phyloP scores from a whole-genome alignment of 2,797 vertebrate genomes.

The Lates japonicus region DNA sequence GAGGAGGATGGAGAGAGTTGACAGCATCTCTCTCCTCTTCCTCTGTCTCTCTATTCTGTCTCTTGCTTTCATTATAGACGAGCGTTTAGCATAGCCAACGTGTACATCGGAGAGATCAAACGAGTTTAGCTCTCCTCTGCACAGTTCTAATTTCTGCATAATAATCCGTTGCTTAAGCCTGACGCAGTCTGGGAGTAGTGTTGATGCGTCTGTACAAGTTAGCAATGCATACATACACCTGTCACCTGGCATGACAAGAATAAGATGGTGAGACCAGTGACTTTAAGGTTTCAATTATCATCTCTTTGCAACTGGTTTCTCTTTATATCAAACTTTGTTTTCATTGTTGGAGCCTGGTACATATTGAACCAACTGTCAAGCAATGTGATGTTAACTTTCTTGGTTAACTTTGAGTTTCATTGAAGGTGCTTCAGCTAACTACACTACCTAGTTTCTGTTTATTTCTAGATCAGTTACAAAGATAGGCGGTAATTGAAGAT shows the following conservation, averaged over 20 bases:
- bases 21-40: slow-evolving; percentile 74
- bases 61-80: slow-evolving; percentile 16
- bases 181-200: slow-evolving; percentile 33
- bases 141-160: slow-evolving; percentile 48
- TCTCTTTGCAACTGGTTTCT: background rate
- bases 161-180: slow-evolving; percentile 51
- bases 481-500: background rate
- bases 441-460: background rate
- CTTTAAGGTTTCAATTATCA: slow-evolving; percentile 16
- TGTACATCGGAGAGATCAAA: slow-evolving; percentile 43
- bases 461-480: background rate
- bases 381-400: background rate
- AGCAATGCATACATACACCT: slow-evolving; percentile 17
- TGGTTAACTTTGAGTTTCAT: background rate
- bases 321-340: background rate
- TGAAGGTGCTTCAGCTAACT: background rate
- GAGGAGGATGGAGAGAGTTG: slow-evolving; percentile 71
- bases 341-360: background rate
- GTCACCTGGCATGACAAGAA: background rate
- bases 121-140: slow-evolving; percentile 43
- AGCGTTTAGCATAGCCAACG: slow-evolving; percentile 3
- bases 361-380: background rate
- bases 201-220: slow-evolving; percentile 22
- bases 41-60: slow-evolving; percentile 78
- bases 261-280: background rate